phyloP scores from a whole-genome alignment of 2,797 vertebrate genomes.

The Tamandua tetradactyla region DNA sequence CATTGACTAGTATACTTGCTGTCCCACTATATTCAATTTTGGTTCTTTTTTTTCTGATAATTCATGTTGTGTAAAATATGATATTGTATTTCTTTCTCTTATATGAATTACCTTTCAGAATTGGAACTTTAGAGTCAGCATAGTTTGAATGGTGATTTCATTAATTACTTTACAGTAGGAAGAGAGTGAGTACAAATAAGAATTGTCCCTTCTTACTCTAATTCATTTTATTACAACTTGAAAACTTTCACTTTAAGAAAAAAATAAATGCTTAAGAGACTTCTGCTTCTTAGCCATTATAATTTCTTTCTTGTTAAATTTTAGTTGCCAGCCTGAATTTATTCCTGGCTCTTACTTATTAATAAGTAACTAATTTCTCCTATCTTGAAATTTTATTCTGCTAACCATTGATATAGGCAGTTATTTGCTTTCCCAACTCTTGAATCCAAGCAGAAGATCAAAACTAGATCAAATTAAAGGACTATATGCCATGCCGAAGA shows the following conservation, averaged over 20 bases:
- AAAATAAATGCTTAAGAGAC: background rate
- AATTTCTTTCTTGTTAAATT: background rate
- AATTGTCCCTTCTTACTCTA: background rate
- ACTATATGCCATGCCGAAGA: too few relatives aligned
- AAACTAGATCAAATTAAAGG: background rate
- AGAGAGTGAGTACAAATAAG: background rate
- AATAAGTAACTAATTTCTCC: slow-evolving; percentile 11
- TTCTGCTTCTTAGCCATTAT: background rate
- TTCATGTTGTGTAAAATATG: background rate
- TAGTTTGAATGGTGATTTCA: background rate
- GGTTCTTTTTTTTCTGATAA: background rate
- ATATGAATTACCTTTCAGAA: background rate
- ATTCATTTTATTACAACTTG: background rate
- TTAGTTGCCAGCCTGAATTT: slow-evolving; percentile 13
- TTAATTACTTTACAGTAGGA: background rate
- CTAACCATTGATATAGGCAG: background rate
- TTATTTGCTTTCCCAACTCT: background rate
- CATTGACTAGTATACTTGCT: background rate
- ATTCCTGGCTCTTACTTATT: background rate
- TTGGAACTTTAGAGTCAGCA: background rate
- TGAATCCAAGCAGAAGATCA: slow-evolving; percentile 13
- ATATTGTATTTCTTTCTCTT: background rate
- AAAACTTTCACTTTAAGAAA: background rate
- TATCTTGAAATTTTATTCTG: background rate
- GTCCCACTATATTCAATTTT: background rate